Base-by-base conservation (phyloP, 2,888 invertebrate species). In the Tachina grossa region DNA sequence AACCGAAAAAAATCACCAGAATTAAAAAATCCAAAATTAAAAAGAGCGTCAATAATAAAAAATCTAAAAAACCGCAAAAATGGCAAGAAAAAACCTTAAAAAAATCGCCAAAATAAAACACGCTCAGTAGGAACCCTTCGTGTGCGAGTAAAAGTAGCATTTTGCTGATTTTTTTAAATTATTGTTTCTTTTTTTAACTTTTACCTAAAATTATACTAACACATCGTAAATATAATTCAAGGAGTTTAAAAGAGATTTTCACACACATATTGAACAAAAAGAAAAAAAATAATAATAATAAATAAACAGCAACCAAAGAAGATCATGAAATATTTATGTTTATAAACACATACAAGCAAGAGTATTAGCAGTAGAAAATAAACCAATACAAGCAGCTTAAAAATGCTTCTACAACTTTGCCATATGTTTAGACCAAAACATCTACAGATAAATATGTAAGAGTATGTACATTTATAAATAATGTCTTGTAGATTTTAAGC, bases 241-340 rank as follows among this genome's bases (percentile, higher is more conserved):
- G 43, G 22, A 68, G 61, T 57, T 68, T 59, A 22, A 69, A 59
- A 69, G 39, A 80, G 57, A 80, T 80, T 80, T 66, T 61, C 68
- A 19, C 63, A 55, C 63, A 65, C 39, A 53, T 16, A 19, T 41
- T 2, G 9, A 14, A n/a, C 13, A 22, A 66, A n/a, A 5, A 59
- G 0, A 31, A 6, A 31, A 11, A 66, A 5, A 49, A 1, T 0
- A n/a, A 49, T 1, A 47, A 72, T 1, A 22, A 57, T 31, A 45
- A 45, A 45, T 1, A 31, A 74, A 57, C 9, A 43, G 14, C 13
- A 63, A n/a, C 22, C 16, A 55, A 68, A 81, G 41, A 51, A 75
- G 49, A 51, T 68, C 31, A 75, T 75, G 68, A 68, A 68, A 61
- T 75, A 47, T 68, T 74, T 61, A 53, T 74, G 43, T 55, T 68